Conservation (phyloP, 2,888 invertebrate species). For the Callosobruchus maculatus region DNA sequence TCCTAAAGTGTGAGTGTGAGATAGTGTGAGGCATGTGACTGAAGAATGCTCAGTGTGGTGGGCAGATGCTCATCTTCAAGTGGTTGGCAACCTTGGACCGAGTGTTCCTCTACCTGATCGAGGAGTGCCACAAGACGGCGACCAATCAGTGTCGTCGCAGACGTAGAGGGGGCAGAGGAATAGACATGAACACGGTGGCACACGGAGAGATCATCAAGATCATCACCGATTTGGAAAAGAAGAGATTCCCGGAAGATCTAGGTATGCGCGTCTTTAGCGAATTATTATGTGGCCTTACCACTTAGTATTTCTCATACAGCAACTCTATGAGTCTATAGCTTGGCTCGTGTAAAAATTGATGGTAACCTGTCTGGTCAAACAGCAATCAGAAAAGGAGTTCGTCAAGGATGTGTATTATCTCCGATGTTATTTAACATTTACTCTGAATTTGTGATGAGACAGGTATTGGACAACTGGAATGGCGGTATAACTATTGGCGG, state of each 20-base stretch:
- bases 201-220: conserved; percentile 24
- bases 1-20: background rate
- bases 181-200: conserved; percentile 20
- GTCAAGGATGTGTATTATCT: no score
- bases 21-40: background rate
- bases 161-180: background rate
- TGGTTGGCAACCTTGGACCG: conserved; percentile 16
- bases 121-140: background rate
- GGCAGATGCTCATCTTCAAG: conserved; percentile 21
- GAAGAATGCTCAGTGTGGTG: background rate
- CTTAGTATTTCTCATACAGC: no score
- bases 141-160: background rate
- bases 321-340: no score
- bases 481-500: no score
- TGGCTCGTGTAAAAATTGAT: no score
- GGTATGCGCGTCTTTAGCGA: conserved; percentile 12
- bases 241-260: conserved; percentile 13
- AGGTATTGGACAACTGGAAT: no score
- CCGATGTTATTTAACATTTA: no score
- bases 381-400: no score
- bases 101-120: conserved; percentile 12
- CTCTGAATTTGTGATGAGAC: no score
- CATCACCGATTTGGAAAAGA: conserved; percentile 23
- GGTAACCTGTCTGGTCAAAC: no score
- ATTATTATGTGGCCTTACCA: no score